phyloP scores from a whole-genome alignment of 2,888 invertebrate genomes.

The Scaptomyza cyrtandrae region DNA sequence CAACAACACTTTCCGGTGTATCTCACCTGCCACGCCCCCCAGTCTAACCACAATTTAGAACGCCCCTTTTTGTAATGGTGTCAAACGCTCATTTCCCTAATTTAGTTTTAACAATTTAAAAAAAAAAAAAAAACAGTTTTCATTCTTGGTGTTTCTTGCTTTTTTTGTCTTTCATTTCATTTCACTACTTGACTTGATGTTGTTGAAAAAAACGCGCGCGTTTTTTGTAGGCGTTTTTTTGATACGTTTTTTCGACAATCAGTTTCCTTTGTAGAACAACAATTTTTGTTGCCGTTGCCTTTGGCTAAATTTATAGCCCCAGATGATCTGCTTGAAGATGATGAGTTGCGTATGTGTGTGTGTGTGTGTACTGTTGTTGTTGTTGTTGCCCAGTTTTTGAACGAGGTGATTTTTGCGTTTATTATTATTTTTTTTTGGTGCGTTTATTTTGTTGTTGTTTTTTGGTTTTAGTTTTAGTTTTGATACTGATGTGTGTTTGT shows the following conservation, averaged over 20 bases:
- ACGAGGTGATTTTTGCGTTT: constrained; percentile 23
- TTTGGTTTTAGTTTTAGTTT: constrained; percentile 21
- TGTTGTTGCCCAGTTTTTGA: constrained; percentile 43
- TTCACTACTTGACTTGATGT: constrained; percentile 7
- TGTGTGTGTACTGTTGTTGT: not conserved
- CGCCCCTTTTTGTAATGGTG: constrained; percentile 49
- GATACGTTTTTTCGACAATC: constrained; percentile 6
- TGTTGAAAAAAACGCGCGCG: constrained; percentile 34
- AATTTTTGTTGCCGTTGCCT: constrained; percentile 26
- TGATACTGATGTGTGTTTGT: constrained; percentile 1
- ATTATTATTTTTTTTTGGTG: constrained; percentile 1
- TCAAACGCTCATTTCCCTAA: constrained; percentile 78
- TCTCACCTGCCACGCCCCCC: constrained; percentile 19
- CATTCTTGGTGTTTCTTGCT: constrained; percentile 17
- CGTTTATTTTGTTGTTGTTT: constrained; percentile 35
- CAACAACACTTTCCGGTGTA: constrained; percentile 61
- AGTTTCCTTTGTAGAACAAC: constrained; percentile 24
- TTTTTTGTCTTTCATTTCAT: constrained; percentile 25
- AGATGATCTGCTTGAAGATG: constrained; percentile 11
- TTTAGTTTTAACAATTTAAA: constrained; percentile 46
- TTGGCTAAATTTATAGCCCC: constrained; percentile 69
- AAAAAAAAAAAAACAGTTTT: too few species aligned
- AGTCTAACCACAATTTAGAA: not conserved
- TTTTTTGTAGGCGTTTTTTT: constrained; percentile 18
- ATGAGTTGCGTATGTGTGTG: constrained; percentile 14